These are phyloP conservation scores for Zaprionus inermis DNA, from an alignment of 1,140 invertebrate genomes.

Conservation along the genomic window DNA sequence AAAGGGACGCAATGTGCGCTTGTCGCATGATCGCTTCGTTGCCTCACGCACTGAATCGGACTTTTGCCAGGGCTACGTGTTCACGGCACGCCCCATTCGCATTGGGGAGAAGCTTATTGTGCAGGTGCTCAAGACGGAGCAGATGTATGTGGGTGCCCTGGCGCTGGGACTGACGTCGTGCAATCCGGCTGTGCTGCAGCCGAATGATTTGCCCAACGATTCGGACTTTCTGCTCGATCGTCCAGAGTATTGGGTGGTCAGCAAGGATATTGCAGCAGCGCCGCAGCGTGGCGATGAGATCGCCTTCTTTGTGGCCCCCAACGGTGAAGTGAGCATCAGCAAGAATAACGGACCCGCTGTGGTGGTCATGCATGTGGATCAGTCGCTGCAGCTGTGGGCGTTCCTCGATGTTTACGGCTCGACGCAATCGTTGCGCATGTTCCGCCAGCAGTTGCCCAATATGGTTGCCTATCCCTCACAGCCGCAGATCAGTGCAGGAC, in stretches of 20 bases:
- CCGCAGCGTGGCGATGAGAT: constrained; percentile 95
- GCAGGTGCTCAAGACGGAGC: constrained; percentile 92
- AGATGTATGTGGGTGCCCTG: constrained; percentile 93
- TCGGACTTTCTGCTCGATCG: constrained; percentile 95
- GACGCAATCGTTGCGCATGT: constrained; percentile 92
- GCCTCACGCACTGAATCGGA: constrained; percentile 93
- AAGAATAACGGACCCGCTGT: constrained; percentile 92
- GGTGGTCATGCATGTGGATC: constrained; percentile 97
- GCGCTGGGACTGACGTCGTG: constrained; percentile 97
- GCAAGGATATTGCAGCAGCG: constrained; percentile 94
- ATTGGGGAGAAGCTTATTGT: constrained; percentile 95
- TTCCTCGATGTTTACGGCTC: constrained; percentile 98
- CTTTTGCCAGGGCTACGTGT: constrained; percentile 97
- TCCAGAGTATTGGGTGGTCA: constrained; percentile 99
- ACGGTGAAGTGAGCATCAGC: constrained; percentile 95
- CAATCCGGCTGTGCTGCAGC: constrained; percentile 91
- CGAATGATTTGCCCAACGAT: constrained; percentile 94
- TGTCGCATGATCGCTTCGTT: constrained; percentile 91
- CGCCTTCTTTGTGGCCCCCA: constrained; percentile 92
- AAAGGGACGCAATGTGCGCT: constrained; percentile 92
- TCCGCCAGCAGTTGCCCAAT: constrained; percentile 84
- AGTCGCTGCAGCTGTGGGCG: constrained; percentile 94
- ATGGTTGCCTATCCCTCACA: constrained; percentile 80
- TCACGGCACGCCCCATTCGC: constrained; percentile 92
- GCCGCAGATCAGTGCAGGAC: constrained; percentile 61